Base-by-base conservation (phyloP, 2,888 invertebrate genomes). In the Xanthorhoe designata region DNA sequence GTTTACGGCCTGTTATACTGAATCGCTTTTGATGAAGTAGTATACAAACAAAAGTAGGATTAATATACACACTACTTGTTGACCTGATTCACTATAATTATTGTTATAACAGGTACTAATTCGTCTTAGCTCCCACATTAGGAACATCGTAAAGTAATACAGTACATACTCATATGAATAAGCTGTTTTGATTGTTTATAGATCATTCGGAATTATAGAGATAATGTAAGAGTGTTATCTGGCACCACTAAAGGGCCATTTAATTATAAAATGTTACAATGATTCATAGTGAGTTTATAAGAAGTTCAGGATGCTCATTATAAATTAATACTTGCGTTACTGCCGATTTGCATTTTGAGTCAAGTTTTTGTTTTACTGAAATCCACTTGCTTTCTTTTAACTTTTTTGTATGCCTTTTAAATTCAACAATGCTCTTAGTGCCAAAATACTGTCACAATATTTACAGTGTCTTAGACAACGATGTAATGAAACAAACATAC, bases 251-350 rank as follows among this genome's bases (percentile, higher is more conserved):
- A 47, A 61, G 64, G 66, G 66, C 63, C 51, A 49, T 62, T 61
- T 70, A 56, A 60, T 61, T 55, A 55, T 69, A 64, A 68, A 74
- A 75, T 76, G 75, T 71, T 69, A 71, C 68, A 64, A 75, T 76
- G 54, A 70, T 68, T 67, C 65, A 76, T 81, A 78, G 78, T 72
- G 75, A 78, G 70, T 73, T 76, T 71, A 78, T 74, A 75, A 81
- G 77, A 81, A 78, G 82, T 82, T 89, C 90, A 89, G 89, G 87
- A 89, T 91, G 87, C 91, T 92, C 91, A 91, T 92, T 91, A 89
- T 91, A 89, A 83, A 71, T 65, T 57, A 66, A 76, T 73, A 64
- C 74, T 77, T 75, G 74, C 69, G 68, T 72, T 66, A 78, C 85
- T 83, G 86, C 85, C 85, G 81, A 76, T 77, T 75, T 80, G 86